phyloP scores from a whole-genome alignment of 2,797 vertebrate genomes.

The Megaceryle alcyon region DNA sequence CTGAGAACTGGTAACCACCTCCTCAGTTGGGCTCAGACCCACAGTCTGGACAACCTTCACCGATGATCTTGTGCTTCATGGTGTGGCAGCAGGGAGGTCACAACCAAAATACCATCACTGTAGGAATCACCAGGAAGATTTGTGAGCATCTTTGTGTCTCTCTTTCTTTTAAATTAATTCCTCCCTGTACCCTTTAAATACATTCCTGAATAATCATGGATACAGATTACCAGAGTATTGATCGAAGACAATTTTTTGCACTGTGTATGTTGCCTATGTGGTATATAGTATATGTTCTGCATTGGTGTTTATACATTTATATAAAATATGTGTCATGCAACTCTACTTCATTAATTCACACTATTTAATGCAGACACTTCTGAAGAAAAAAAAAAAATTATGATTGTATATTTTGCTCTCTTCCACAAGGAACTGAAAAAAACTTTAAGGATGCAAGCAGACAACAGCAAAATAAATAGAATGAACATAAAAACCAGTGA shows the following conservation, averaged over 20 bases:
- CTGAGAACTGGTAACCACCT: neutral
- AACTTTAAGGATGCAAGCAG: conserved; percentile 2
- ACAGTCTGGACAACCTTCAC: neutral
- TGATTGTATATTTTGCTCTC: conserved; percentile 40
- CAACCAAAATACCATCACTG: neutral
- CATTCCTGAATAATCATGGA: neutral
- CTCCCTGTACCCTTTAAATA: neutral
- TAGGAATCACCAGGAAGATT: neutral
- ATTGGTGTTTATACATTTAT: conserved; percentile 30
- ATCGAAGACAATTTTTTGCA: conserved; percentile 21
- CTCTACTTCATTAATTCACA: neutral
- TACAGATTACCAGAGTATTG: neutral
- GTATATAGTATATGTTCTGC: conserved; percentile 13
- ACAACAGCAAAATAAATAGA: conserved; percentile 57
- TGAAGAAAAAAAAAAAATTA: conserved; percentile 25
- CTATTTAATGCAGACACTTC: neutral
- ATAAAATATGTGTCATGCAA: neutral
- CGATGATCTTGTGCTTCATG: neutral
- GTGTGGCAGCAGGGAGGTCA: neutral
- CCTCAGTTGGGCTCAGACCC: neutral
- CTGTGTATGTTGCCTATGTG: conserved; percentile 21
- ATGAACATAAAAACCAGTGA: neutral
- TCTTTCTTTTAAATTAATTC: neutral
- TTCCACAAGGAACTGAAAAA: conserved; percentile 25
- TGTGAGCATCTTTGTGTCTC: neutral